phyloP scores from a whole-genome alignment of 2,888 invertebrate genomes.

The Drosophila koepferae region DNA sequence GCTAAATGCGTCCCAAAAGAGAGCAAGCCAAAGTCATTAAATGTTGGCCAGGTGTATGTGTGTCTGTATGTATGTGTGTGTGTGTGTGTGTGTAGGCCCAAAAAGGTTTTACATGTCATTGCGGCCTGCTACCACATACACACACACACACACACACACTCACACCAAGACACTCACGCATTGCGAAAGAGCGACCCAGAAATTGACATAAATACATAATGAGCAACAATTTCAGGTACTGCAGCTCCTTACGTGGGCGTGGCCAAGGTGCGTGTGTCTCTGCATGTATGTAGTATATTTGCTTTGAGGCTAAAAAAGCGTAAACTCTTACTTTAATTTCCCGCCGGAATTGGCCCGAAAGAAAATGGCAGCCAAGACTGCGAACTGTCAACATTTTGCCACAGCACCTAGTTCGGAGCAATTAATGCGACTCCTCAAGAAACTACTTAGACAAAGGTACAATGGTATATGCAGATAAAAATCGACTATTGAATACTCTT shows the following conservation, averaged over 20 bases:
- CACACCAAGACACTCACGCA: conserved; percentile 20
- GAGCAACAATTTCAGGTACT: conserved; percentile 73
- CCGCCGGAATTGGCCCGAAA: conserved; percentile 68
- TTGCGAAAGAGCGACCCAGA: conserved; percentile 59
- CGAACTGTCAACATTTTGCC: conserved; percentile 66
- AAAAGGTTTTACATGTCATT: conserved; percentile 79
- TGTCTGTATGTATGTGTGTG: conserved; percentile 37
- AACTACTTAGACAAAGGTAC: conserved; percentile 50
- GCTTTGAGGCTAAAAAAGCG: conserved; percentile 68
- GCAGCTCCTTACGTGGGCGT: conserved; percentile 40
- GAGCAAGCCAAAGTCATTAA: conserved; percentile 77
- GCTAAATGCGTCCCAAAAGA: conserved; percentile 78
- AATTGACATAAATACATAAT: conserved; percentile 79
- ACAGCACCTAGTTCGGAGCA: conserved; percentile 68
- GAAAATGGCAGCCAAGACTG: conserved; percentile 54
- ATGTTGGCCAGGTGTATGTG: conserved; percentile 68
- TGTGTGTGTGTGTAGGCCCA: conserved; percentile 54
- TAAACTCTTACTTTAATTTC: conserved; percentile 79
- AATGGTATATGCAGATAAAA: no score
- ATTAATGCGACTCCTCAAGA: conserved; percentile 62
- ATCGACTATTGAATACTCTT: not conserved
- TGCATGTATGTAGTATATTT: conserved; percentile 16
- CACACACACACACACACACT: conserved; percentile 12
- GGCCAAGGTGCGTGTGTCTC: conserved; percentile 55
- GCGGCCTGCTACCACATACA: conserved; percentile 51